Evolutionary conservation across 2,888 invertebrate species (phyloP).

Genomic region (Bruchidius siliquastri): DNA sequence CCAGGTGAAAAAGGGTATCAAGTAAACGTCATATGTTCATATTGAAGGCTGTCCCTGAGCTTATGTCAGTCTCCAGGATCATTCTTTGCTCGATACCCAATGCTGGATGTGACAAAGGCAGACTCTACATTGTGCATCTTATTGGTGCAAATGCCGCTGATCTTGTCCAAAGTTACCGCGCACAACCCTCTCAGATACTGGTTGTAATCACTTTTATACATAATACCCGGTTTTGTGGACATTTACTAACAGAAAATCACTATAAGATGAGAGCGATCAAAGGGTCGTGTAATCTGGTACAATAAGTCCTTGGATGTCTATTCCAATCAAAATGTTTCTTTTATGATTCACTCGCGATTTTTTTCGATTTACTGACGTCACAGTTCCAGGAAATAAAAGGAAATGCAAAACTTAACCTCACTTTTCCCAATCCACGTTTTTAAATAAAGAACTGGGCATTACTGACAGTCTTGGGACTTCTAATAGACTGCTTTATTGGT

Average conservation of each 20-base stretch:
- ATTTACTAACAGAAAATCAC: slow-evolving; percentile 10
- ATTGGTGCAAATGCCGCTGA: slow-evolving; percentile 41
- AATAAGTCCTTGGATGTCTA: slow-evolving; percentile 9
- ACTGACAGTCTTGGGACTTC: slow-evolving; percentile 43
- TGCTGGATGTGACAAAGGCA: slow-evolving; percentile 40
- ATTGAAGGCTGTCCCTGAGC: slow-evolving; percentile 28
- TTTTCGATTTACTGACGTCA: slow-evolving; percentile 24
- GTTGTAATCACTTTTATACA: slow-evolving; percentile 36
- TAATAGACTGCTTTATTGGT: slow-evolving; percentile 43
- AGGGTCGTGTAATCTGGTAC: background rate
- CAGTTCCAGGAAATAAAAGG: slow-evolving; percentile 19
- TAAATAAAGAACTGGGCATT: slow-evolving; percentile 18
- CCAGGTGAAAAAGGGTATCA: slow-evolving; percentile 33
- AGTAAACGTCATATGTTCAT: slow-evolving; percentile 42
- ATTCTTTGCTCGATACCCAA: slow-evolving; percentile 45
- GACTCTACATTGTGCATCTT: slow-evolving; percentile 42
- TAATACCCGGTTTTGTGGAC: slow-evolving; percentile 30
- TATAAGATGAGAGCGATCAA: too few species aligned
- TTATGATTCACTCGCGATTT: slow-evolving; percentile 7
- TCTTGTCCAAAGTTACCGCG: slow-evolving; percentile 35
- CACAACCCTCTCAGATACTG: slow-evolving; percentile 30
- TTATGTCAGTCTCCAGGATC: slow-evolving; percentile 60
- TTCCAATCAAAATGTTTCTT: slow-evolving; percentile 5
- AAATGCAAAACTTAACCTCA: slow-evolving; percentile 28
- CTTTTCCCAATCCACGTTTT: slow-evolving; percentile 26